Conservation (phyloP, 2,888 invertebrate genomes). For the Hesperia comma region DNA sequence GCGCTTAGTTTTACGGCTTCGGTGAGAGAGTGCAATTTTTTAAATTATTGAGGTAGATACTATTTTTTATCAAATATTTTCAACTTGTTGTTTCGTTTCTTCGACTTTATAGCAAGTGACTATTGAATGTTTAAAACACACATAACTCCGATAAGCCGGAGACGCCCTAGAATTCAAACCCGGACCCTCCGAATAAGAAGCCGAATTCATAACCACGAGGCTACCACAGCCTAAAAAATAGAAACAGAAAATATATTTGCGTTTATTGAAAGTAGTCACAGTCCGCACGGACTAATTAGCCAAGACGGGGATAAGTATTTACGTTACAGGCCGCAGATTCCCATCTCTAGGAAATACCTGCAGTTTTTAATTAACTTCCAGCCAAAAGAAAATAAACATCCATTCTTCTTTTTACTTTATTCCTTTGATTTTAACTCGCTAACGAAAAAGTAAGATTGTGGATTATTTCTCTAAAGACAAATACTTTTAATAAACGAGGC, state of each 20-base stretch:
- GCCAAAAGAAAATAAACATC: constrained; percentile 8
- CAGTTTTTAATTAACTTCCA: constrained; percentile 14
- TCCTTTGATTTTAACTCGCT: background rate
- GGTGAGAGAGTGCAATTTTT: too few relatives aligned
- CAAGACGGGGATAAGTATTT: background rate
- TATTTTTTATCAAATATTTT: too few relatives aligned
- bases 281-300: constrained; percentile 14
- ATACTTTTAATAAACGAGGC: background rate
- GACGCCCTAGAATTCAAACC: too few relatives aligned
- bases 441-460: constrained; percentile 6
- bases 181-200: too few relatives aligned
- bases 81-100: too few relatives aligned
- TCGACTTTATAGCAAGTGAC: too few relatives aligned
- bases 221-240: too few relatives aligned
- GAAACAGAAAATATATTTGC: constrained; percentile 1
- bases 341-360: constrained; percentile 8
- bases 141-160: too few relatives aligned
- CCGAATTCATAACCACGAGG: too few relatives aligned
- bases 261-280: background rate
- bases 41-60: too few relatives aligned
- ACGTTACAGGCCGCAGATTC: background rate
- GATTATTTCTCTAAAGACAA: background rate
- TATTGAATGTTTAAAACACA: too few relatives aligned
- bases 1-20: background rate
- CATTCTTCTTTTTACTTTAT: constrained; percentile 9